A percentile compares a stretch with the other conserved stretches of the same genome.
Conservation (phyloP, 2,113 vertebrate genomes). For the Rhinichthys klamathensis region DNA sequence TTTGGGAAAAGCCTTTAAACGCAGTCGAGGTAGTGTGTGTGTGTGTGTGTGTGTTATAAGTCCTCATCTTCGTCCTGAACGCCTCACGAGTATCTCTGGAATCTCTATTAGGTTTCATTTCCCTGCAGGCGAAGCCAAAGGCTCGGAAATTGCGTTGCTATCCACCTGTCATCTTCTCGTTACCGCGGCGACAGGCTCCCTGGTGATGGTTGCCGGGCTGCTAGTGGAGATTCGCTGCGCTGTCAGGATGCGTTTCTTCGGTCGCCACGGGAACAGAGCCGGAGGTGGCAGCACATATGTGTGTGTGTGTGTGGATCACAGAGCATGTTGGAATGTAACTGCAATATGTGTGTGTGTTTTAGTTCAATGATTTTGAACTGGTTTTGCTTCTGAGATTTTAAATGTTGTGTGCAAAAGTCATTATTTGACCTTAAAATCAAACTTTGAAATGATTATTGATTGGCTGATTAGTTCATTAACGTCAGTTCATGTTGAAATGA, state of each 20-base stretch:
- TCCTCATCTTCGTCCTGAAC: not conserved
- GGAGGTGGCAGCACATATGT: constrained; percentile 12
- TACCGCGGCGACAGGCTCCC: constrained; percentile 50
- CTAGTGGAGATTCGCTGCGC: constrained; percentile 25
- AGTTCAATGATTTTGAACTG: not conserved
- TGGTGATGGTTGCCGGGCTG: constrained; percentile 41
- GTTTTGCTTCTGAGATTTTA: not conserved
- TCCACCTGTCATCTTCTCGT: constrained; percentile 52
- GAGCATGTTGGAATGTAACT: not conserved
- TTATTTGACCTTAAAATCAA: not conserved
- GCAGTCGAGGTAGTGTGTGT: not conserved
- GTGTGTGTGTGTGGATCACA: constrained; percentile 16
- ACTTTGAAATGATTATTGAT: not conserved
- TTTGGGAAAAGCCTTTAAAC: no score
- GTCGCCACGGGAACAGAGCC: constrained; percentile 47
- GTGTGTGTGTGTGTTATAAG: not conserved
- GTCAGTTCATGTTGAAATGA: not conserved
- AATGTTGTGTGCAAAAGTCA: not conserved
- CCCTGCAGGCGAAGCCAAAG: not conserved
- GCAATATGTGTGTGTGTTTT: not conserved
- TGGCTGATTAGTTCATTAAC: not conserved
- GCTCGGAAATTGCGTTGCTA: not conserved
- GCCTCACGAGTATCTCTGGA: not conserved
- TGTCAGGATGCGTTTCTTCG: constrained; percentile 34
- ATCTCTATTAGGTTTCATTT: constrained; percentile 31